Base-by-base conservation (phyloP, 1,140 invertebrate species). In the Drosophila hydei region DNA sequence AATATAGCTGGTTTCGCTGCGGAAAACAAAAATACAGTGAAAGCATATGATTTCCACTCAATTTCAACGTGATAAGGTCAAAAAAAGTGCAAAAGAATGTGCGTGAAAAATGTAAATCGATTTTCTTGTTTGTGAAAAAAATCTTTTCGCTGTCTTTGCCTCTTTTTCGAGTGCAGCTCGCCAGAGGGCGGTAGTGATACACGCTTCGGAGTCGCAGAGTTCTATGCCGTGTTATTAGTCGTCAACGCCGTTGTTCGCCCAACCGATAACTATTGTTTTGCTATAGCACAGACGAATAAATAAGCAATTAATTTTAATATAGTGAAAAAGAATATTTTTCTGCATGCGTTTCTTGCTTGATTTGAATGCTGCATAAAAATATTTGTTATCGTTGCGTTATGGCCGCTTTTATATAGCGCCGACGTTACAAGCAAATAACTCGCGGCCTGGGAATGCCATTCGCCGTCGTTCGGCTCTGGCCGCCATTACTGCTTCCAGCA, bases 81-180 rank as follows among this genome's bases (percentile, higher is more conserved):
- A 83, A 50, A 70, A 76, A 50, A 71, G 58, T 77, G 77, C 51
- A 77, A 81, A 84, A 90, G 45, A 90, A 76, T 75, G 75, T 80
- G 85, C 73, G 87, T 91, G 89, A 91, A 91, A 91, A 85, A 87
- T 72, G 73, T 87, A 65, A 87, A 90, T 90, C 80, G 89, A 90
- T 90, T 90, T 90, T 90, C 70, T 85, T 89, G 75, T 84, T 84
- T 90, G 75, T 85, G 77, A 90, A 73, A 75, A 87, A 81, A 90
- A 77, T 25, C 68, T 68, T 76, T 73, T 79, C 62, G 52, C 42
- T 70, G 55, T 62, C 56, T 50, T 81, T 50, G 23, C 30, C 23
- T 19, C 36, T 50, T 45, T 25, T 45, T 48, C 51, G 25, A 36
- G 60, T 71, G 33, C 47, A 65, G 70, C 38, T 38, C 76, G 77